Evolutionary conservation across 2,888 invertebrate genomes (phyloP), one percentile per base, ranked within the genome.

Genomic region (Yponomeuta plumbellus): DNA sequence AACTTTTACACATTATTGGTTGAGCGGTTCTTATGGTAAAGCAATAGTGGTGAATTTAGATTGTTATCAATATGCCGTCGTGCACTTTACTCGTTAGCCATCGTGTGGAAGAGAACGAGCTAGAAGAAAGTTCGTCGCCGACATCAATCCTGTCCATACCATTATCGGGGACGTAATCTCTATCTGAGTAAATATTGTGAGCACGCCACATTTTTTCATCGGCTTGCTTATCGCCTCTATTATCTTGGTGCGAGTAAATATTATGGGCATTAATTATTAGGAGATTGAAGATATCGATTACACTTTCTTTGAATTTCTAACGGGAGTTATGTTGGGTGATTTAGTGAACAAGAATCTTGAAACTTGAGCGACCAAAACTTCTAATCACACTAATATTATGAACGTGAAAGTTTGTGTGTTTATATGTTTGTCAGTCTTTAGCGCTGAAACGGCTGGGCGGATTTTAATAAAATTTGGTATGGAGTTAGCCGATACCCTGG

Each of bases 161-260:
- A 52, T 34, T 62, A 39, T 62, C 39, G 17, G 57, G 21, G 13
- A 59, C 21, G 21, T 21, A 59, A 59, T 59, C 59, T 59, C 13
- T 59, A 21, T 20, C 44, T 17, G 13, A 52, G 44, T 52, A 52
- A 52, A 52, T 52, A 52, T 52, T 52, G 44, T 52, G 44, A 52
- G 44, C 44, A 52, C 13, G 44, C 44, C 44, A 52, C 44, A 17
- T 52, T 52, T 52, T 52, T 52, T 17, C 44, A 52, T 52, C 44
- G 5, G 44, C 44, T 52, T 17, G 44, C 44, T 52, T 52, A 52
- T 52, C 44, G 44, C 44, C 8, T 52, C 44, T 52, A 17, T 52
- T 52, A 52, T 59, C 59, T 21, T 59, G 6, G 59, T 59, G 23
- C 59, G 59, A 22, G 59, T 21, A 59, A 21, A 59, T 59, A 52